A percentile compares a stretch with the other conserved stretches of the same genome.
These are phyloP conservation scores for Cotesia congregata DNA, from an alignment of 2,888 invertebrate species.

Conservation along the genomic window DNA sequence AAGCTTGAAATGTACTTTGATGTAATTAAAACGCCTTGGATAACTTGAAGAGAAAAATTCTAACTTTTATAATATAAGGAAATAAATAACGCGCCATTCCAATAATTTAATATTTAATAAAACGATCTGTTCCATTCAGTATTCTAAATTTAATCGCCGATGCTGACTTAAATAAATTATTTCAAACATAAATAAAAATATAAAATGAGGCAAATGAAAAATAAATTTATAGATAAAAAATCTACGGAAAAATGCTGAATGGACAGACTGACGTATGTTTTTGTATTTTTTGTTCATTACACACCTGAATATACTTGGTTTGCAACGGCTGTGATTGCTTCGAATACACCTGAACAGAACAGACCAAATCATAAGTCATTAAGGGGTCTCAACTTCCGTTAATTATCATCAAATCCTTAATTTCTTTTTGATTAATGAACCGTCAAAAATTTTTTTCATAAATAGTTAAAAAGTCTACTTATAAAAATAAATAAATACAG, in stretches of 20 bases:
- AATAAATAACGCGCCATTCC: slow-evolving; percentile 31
- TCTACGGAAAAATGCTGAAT: slow-evolving; percentile 62
- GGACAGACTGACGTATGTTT: slow-evolving; percentile 59
- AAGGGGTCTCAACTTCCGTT: slow-evolving; percentile 29
- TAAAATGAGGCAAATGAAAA: slow-evolving; percentile 14
- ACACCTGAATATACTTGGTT: slow-evolving; percentile 69
- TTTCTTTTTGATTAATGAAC: slow-evolving; percentile 22
- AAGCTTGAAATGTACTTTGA: slow-evolving; percentile 21
- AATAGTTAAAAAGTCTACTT: background rate
- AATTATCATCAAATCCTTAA: slow-evolving; percentile 35
- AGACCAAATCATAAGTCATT: slow-evolving; percentile 63
- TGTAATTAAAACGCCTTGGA: slow-evolving; percentile 51
- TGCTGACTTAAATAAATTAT: background rate
- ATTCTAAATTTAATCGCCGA: slow-evolving; percentile 49
- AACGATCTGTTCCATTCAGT: slow-evolving; percentile 68
- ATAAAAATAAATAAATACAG: slow-evolving; percentile 7
- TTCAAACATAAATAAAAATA: slow-evolving; percentile 16
- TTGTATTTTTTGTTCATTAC: slow-evolving; percentile 54
- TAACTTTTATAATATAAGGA: slow-evolving; percentile 23
- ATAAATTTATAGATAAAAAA: slow-evolving; percentile 1
- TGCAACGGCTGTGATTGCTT: slow-evolving; percentile 66
- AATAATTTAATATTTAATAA: slow-evolving; percentile 38
- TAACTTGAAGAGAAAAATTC: slow-evolving; percentile 12
- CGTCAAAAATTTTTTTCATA: background rate
- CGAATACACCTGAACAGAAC: slow-evolving; percentile 70